These are phyloP conservation scores for Penaeus indicus DNA, from an alignment of 1,140 invertebrate species.

Conservation along the genomic window DNA sequence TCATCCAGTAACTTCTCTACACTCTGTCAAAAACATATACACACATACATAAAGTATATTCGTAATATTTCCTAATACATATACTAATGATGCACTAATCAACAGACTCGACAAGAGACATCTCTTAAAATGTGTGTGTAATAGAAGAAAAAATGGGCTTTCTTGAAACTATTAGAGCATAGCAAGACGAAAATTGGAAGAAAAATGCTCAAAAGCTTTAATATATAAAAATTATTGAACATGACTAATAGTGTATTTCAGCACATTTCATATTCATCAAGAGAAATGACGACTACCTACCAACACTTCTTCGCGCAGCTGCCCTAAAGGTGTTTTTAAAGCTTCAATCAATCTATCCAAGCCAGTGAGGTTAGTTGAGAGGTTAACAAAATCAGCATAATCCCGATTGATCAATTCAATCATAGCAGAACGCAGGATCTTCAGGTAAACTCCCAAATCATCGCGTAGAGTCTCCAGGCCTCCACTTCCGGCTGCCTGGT, in stretches of 20 bases:
- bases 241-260: too few species aligned
- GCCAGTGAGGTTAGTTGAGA: slow-evolving; percentile 93
- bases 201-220: too few species aligned
- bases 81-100: neutral
- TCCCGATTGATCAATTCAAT: slow-evolving; percentile 97
- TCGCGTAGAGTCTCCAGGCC: slow-evolving; percentile 89
- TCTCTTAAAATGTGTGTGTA: too few species aligned
- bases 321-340: slow-evolving; percentile 82
- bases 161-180: too few species aligned
- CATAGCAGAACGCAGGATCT: slow-evolving; percentile 90
- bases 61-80: neutral
- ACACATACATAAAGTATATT: neutral
- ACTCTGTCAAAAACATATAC: slow-evolving; percentile 2
- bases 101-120: too few species aligned
- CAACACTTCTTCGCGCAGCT: slow-evolving; percentile 84
- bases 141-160: too few species aligned
- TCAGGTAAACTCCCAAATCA: slow-evolving; percentile 90
- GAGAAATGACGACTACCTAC: slow-evolving; percentile 70
- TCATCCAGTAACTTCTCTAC: slow-evolving; percentile 33
- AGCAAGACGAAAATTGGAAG: too few species aligned
- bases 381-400: slow-evolving; percentile 96
- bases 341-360: slow-evolving; percentile 88
- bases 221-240: too few species aligned
- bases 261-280: too few species aligned
- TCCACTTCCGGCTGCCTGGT: slow-evolving; percentile 81